phyloP scores from a whole-genome alignment of 92 coral and sea anemone genomes.

The Parazoanthus atlanticus region DNA sequence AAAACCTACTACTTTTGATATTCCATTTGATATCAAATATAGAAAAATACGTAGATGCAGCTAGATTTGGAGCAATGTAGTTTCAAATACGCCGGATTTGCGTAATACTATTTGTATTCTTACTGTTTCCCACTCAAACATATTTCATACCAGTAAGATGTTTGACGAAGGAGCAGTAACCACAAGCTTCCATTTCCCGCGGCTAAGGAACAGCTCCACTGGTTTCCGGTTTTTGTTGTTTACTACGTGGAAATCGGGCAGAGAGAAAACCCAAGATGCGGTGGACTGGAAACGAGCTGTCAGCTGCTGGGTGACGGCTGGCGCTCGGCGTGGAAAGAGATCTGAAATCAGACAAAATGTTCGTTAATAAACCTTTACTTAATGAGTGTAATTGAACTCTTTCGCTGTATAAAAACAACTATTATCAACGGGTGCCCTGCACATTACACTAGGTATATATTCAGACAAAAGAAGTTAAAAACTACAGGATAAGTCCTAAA shows the following conservation, averaged over 20 bases:
- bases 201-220: slow-evolving; percentile 77
- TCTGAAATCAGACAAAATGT: slow-evolving; percentile 46
- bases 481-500: too few relatives aligned
- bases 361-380: background rate
- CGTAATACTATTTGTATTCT: background rate
- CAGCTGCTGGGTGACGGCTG: slow-evolving; percentile 65
- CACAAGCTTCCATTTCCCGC: slow-evolving; percentile 87
- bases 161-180: slow-evolving; percentile 71
- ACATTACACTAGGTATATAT: too few relatives aligned
- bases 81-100: background rate
- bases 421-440: too few relatives aligned
- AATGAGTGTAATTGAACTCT: too few relatives aligned
- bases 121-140: background rate
- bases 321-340: slow-evolving; percentile 68
- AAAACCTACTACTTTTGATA: background rate
- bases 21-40: too few relatives aligned
- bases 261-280: slow-evolving; percentile 67
- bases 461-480: too few relatives aligned
- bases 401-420: too few relatives aligned
- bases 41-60: too few relatives aligned
- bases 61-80: background rate
- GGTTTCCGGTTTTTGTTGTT: slow-evolving; percentile 67
- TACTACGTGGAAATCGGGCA: slow-evolving; percentile 75
- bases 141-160: slow-evolving; percentile 60
- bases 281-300: slow-evolving; percentile 81